phyloP scores from a whole-genome alignment of 2,113 vertebrate species.

The Potamarius usumacintae region DNA sequence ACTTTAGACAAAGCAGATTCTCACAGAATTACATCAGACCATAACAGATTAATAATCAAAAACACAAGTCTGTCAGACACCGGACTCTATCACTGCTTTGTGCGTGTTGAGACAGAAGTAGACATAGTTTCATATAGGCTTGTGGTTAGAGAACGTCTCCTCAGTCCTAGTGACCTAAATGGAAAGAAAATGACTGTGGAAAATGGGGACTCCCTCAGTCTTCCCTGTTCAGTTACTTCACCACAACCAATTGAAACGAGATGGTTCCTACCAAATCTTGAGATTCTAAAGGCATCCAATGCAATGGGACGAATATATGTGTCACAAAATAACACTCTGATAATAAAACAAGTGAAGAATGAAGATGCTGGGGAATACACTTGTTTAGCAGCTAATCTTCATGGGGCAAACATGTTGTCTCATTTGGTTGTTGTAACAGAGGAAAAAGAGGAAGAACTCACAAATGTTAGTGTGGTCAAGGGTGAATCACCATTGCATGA shows the following conservation, averaged over 20 bases:
- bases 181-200: conserved; percentile 68
- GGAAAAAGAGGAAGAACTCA: conserved; percentile 47
- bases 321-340: conserved; percentile 71
- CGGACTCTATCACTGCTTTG: conserved; percentile 76
- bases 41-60: conserved; percentile 67
- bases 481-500: conserved; percentile 40
- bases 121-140: conserved; percentile 72
- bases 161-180: conserved; percentile 71
- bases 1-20: conserved; percentile 60
- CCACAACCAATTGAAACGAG: conserved; percentile 65
- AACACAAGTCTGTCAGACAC: conserved; percentile 69
- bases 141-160: conserved; percentile 66
- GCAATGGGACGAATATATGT: conserved; percentile 64
- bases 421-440: conserved; percentile 67
- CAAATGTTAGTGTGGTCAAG: conserved; percentile 45
- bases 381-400: conserved; percentile 74
- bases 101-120: conserved; percentile 64
- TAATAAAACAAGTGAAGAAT: conserved; percentile 62
- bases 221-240: conserved; percentile 73
- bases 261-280: conserved; percentile 74
- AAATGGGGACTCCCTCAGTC: conserved; percentile 60
- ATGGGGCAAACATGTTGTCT: conserved; percentile 75
- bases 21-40: conserved; percentile 61
- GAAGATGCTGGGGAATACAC: conserved; percentile 77
- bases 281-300: conserved; percentile 66